Evolutionary conservation across 2,113 vertebrate genomes (phyloP).

Genomic region (Nyctibius bracteatus): DNA sequence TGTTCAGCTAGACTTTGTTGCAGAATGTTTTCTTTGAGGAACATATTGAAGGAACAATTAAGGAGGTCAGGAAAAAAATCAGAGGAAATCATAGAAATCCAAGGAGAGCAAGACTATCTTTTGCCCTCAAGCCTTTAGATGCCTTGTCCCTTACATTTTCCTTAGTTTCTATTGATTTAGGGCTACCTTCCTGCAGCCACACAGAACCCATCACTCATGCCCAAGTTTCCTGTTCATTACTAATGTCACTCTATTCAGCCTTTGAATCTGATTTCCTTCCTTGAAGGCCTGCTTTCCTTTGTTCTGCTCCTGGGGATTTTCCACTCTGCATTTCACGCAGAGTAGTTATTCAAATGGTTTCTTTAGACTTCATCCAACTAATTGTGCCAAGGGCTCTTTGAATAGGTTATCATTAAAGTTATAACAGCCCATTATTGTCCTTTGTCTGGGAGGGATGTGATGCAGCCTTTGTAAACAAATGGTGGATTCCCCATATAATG

Average conservation of each 20-base stretch:
- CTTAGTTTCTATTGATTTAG: neutral
- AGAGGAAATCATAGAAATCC: neutral
- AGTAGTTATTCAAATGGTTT: neutral
- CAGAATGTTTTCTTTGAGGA: neutral
- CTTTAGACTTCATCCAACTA: neutral
- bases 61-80: neutral
- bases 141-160: neutral
- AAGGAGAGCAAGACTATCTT: neutral
- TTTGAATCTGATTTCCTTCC: neutral
- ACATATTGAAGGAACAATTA: neutral
- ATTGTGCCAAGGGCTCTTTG: neutral
- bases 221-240: neutral
- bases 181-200: neutral
- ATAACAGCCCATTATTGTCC: neutral
- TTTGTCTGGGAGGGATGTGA: slow-evolving; percentile 1
- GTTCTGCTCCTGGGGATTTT: neutral
- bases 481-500: neutral
- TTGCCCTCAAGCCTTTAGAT: neutral
- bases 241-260: neutral
- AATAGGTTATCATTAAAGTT: slow-evolving; percentile 17
- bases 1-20: neutral
- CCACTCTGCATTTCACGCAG: neutral
- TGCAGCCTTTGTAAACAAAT: slow-evolving; percentile 23
- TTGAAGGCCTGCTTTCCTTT: slow-evolving; percentile 19
- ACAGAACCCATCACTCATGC: neutral